These are phyloP conservation scores for Ondatra zibethicus DNA, from an alignment of 2,113 vertebrate species.

Conservation along the genomic window DNA sequence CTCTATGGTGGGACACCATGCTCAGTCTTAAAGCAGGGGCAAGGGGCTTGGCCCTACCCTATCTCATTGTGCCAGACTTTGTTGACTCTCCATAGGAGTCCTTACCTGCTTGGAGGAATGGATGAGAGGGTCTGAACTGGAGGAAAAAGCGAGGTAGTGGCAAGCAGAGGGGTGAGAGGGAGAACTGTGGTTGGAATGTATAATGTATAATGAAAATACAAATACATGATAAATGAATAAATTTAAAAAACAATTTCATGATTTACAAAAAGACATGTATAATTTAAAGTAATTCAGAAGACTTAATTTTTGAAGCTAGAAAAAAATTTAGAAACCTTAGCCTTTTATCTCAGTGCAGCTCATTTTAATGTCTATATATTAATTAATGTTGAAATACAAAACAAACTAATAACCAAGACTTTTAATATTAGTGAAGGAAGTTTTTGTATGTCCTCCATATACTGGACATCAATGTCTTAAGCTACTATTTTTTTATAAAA, in stretches of 20 bases:
- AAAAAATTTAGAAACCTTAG: neutral
- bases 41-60: too few species aligned
- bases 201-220: too few species aligned
- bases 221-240: too few species aligned
- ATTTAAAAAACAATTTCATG: neutral
- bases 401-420: neutral
- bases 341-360: neutral
- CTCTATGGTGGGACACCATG: too few species aligned
- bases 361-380: neutral
- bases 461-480: neutral
- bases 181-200: too few species aligned
- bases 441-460: constrained; percentile 1
- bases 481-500: neutral
- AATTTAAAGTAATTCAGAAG: neutral
- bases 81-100: too few species aligned
- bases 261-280: neutral
- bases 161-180: too few species aligned
- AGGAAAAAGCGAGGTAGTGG: too few species aligned
- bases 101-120: too few species aligned
- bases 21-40: too few species aligned
- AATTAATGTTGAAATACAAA: neutral
- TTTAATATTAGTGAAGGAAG: neutral
- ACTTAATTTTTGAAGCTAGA: neutral
- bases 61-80: too few species aligned
- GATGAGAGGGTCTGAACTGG: too few species aligned